Evolutionary conservation across 1,140 invertebrate genomes (phyloP), one percentile per base, ranked within the genome.

Genomic region (Mactra quadrangularis): DNA sequence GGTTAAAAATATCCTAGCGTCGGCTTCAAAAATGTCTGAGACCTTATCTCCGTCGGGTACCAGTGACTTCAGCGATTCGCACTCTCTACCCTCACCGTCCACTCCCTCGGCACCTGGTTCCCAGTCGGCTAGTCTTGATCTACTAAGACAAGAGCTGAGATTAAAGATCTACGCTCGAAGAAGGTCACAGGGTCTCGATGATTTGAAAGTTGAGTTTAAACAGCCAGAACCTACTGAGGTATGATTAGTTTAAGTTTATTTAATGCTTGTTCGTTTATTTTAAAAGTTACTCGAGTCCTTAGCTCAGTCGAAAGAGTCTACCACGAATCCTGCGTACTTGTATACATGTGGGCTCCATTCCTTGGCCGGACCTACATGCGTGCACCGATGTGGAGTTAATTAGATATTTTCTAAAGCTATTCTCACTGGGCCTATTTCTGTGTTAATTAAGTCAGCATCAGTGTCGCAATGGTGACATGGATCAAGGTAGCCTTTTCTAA

Each of bases 181-280:
- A 74, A 27, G 70, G 13, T 82, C 68, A 55, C 79, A 82, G 22
- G 79, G 79, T 2, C 53, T 82, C 4, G 79, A 82, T 52, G 79
- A 82, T 17, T 31, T 82, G 19, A 82, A 52, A 45, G 70, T 82
- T 17, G 79, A 82, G 25, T 82, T 82, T n/a, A 82, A 82, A 52
- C 31, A 52, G 11, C 79, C 79, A 1, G 79, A 82, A 29, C 79
- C 68, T 22, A 52, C 79, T 17, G 79, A 82, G 70, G 79, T 82
- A 62, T 59, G 53, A 41, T 45, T 45, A 17, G 27, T 4, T 41
- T 53, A 13, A 13, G 31, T 68, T 41, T 45, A 22, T 17, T n/a
- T n/a, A n/a, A n/a, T n/a, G n/a, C n/a, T n/a, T n/a, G n/a, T n/a
- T n/a, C n/a, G n/a, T n/a, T n/a, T n/a, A n/a, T n/a, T n/a, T n/a